A percentile compares a stretch with the other conserved stretches of the same genome.
Evolutionary conservation across 1,140 invertebrate genomes (phyloP).

Genomic region (Phortica variegata): DNA sequence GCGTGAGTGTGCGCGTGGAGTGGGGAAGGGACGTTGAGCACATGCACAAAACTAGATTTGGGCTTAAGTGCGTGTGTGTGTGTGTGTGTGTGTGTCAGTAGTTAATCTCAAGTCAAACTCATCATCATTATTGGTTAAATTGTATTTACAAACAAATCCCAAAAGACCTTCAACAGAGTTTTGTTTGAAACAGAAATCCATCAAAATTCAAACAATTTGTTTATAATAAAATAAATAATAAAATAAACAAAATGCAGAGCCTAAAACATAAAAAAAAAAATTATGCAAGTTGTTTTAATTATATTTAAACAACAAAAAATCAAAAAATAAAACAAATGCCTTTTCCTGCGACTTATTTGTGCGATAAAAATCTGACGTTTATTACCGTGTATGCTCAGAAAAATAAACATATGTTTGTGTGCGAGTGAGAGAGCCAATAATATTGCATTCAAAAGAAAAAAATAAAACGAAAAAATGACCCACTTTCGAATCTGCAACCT

Average conservation of each 20-base stretch:
- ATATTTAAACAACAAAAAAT: conserved; percentile 28
- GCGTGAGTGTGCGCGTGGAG: no score
- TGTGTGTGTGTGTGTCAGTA: not conserved
- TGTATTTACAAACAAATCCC: not conserved
- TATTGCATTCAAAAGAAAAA: not conserved
- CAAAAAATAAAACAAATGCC: conserved; percentile 10
- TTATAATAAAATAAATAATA: conserved; percentile 25
- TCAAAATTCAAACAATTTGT: conserved; percentile 31
- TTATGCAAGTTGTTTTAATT: conserved; percentile 33
- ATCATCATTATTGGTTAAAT: not conserved
- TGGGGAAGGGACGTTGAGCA: no score
- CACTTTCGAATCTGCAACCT: conserved; percentile 54
- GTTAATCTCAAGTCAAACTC: not conserved
- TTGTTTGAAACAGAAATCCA: no score
- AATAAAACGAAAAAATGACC: conserved; percentile 38
- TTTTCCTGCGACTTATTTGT: no score
- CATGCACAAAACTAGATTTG: not conserved
- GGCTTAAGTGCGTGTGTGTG: no score
- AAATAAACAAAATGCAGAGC: conserved; percentile 5
- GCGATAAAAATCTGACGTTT: no score
- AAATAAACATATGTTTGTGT: no score
- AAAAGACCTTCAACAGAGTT: no score
- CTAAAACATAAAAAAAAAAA: conserved; percentile 1
- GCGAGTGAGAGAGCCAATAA: conserved; percentile 11
- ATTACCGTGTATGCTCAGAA: no score